Percentiles rank a stretch among this genome's conserved stretches.
Evolutionary conservation across 1,140 invertebrate genomes (phyloP).

Genomic region (Telenomus remus): DNA sequence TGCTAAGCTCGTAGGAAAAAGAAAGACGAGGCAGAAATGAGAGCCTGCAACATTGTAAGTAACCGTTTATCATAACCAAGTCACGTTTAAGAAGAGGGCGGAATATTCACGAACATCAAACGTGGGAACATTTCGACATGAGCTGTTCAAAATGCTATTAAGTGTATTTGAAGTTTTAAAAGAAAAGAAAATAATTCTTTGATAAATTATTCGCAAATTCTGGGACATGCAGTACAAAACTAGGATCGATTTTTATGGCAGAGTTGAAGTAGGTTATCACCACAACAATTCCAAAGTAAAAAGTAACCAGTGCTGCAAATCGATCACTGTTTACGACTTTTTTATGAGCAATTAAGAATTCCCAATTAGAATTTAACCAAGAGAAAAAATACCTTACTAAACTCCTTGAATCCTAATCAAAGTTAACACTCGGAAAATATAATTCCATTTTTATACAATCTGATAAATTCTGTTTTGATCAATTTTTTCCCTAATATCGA

Average conservation of each 20-base stretch:
- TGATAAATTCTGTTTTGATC: no score
- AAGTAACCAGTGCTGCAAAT: slow-evolving; percentile 36
- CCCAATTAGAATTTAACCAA: neutral
- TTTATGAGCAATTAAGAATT: neutral
- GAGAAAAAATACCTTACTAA: no score
- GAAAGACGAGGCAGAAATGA: neutral
- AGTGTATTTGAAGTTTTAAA: no score
- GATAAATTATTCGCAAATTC: no score
- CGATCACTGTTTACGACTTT: neutral
- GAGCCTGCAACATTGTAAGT: slow-evolving; percentile 17
- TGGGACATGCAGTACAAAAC: no score
- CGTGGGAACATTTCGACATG: slow-evolving; percentile 42
- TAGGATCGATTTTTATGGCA: neutral
- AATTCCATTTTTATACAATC: no score
- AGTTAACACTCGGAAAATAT: no score
- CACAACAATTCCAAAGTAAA: slow-evolving; percentile 29
- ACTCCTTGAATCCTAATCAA: no score
- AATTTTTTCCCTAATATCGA: no score
- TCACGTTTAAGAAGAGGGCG: slow-evolving; percentile 33
- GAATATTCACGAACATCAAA: slow-evolving; percentile 45
- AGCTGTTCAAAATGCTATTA: slow-evolving; percentile 10
- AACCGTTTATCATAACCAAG: slow-evolving; percentile 42
- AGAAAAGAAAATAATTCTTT: no score
- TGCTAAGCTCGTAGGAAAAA: no score
- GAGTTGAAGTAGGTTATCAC: slow-evolving; percentile 34